Base-by-base conservation (phyloP, 2,888 invertebrate species). In the Agonopterix heracliana region DNA sequence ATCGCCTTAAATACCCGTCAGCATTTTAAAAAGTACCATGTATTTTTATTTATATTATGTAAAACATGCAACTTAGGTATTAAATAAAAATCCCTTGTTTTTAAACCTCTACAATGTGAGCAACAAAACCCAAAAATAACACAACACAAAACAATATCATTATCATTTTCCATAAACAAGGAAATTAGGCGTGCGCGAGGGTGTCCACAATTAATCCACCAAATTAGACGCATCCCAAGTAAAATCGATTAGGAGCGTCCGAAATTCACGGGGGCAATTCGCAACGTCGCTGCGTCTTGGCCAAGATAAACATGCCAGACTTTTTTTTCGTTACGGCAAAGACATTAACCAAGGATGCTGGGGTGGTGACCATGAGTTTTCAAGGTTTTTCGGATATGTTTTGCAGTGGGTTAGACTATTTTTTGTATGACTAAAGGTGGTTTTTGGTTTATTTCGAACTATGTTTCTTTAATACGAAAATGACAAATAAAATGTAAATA, bases 271-370 rank as follows among this genome's bases (percentile, higher is more conserved):
- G 41, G 49, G 68, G 76, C 81, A 74, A 84, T 82, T 83, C 83
- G 79, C 81, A 72, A 71, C 26, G 67, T 64, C 68, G 76, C 72
- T 61, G 75, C 72, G 71, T 69, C 78, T 71, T 74, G 66, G 69
- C 75, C 78, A 88, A 87, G 88, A 88, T 88, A 88, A 88, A 88
- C 88, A 88, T 83, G 81, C 82, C 84, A 76, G 75, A 64, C 68
- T 83, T 87, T 85, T 72, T 76, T 86, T 81, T 79, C 74, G 73
- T 71, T 75, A 76, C 80, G 72, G 73, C 78, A 74, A 86, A 88
- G 88, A 88, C 88, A 88, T 88, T 88, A 88, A 84, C 78, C 87
- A 86, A 84, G 88, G 88, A 86, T 81, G 76, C 67, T 68, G 62
- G 57, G 58, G 49, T 65, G 72, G 81, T 78, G 71, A 56, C 78